Base-by-base conservation (phyloP, 2,797 vertebrate species). In the Pterois miles region DNA sequence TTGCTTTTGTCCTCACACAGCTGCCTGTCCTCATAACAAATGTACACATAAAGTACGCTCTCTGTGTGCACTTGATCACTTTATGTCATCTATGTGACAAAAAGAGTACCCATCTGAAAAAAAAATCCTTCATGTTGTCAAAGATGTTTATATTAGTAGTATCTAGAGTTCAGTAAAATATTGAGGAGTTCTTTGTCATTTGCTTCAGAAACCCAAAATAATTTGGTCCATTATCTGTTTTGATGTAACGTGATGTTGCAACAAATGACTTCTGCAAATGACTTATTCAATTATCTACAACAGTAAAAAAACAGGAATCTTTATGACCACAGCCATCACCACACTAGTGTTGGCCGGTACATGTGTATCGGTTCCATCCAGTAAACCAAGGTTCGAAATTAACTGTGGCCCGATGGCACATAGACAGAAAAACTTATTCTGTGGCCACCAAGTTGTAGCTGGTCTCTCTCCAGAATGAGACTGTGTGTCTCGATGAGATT, bases 1-100 rank as follows among this genome's bases (percentile, higher is more conserved):
- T 86, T 56, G 72, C 84, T 72, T 74, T 83, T 59, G 63, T 88
- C 66, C 69, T 43, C 76, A 59, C 82, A 20, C 80, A 88, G 88
- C 84, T 65, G 84, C 77, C 71, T 63, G 58, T 82, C 76, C 34
- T 80, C 67, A 27, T 68, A 80, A 85, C 78, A 80, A 78, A 90
- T 69, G 66, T 27, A 62, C 50, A 23, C 53, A 76, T 54, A 69
- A 75, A 78, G 64, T 58, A 52, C 7, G 63, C 66, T 64, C n/a
- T 50, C n/a, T n/a, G n/a, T n/a, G 1, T 13, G 34, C 66, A 36
- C 80, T 65, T 72, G 63, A 77, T 76, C 69, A 72, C 58, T 74
- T 79, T 11, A 70, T 72, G 64, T 80, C 74, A 63, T 74, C 25
- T 48, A 5, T 23, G 46, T 13, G 27, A 74, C 63, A 52, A 23